These are phyloP conservation scores for Coenobita brevimanus DNA, from an alignment of 1,140 invertebrate genomes.

Conservation along the genomic window DNA sequence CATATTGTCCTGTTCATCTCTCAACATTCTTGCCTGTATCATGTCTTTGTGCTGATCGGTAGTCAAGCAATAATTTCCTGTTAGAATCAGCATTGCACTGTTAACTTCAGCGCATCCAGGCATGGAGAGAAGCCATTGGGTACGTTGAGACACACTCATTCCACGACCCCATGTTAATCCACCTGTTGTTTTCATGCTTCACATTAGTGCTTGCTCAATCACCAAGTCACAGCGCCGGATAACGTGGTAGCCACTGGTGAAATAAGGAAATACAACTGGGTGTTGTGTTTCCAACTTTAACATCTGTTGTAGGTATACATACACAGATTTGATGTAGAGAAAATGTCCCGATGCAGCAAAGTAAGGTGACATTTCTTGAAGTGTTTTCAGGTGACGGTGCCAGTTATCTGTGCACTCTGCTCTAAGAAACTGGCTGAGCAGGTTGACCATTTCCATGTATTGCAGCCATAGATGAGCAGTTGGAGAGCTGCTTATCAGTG, in stretches of 20 bases:
- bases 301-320: slow-evolving; percentile 36
- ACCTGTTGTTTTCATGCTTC: slow-evolving; percentile 70
- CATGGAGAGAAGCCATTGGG: background rate
- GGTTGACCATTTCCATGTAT: slow-evolving; percentile 73
- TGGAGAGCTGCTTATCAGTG: background rate
- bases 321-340: slow-evolving; percentile 18
- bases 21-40: too few relatives aligned
- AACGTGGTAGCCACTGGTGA: background rate
- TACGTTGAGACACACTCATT: slow-evolving; percentile 69
- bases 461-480: slow-evolving; percentile 74
- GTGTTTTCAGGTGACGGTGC: slow-evolving; percentile 69
- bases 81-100: too few relatives aligned
- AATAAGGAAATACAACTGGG: background rate
- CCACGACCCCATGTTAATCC: slow-evolving; percentile 67
- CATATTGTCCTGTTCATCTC: too few relatives aligned
- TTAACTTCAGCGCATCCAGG: too few relatives aligned
- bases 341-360: slow-evolving; percentile 5
- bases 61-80: too few relatives aligned
- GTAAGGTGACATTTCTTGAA: slow-evolving; percentile 11
- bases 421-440: slow-evolving; percentile 73
- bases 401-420: slow-evolving; percentile 73
- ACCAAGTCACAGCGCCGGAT: background rate
- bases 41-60: too few relatives aligned
- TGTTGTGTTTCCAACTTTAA: background rate
- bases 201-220: slow-evolving; percentile 70